Conservation (phyloP, 2,888 invertebrate species). For the Oligia latruncula region DNA sequence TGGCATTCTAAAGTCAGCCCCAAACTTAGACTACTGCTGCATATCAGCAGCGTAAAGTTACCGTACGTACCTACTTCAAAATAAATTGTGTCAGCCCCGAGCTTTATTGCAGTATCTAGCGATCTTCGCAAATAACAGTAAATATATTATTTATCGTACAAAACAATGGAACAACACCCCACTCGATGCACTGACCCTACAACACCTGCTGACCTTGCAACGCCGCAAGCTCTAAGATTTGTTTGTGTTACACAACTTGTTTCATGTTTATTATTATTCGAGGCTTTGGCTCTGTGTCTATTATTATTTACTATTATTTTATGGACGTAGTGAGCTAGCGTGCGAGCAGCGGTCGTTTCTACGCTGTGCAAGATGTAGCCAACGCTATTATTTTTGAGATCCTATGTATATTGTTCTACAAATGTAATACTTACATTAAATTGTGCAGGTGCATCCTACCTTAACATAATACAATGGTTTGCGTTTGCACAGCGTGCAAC, state of each 20-base stretch:
- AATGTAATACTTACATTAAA: not conserved
- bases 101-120: too few species aligned
- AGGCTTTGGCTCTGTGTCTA: constrained; percentile 22
- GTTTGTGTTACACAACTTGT: constrained; percentile 55
- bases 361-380: not conserved
- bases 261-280: constrained; percentile 38
- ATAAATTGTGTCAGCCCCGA: too few species aligned
- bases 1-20: too few species aligned
- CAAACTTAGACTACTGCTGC: too few species aligned
- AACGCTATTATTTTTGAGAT: not conserved
- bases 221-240: constrained; percentile 67
- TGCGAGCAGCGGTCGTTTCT: not conserved
- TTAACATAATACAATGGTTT: not conserved
- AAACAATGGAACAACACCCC: constrained; percentile 68
- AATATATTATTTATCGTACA: constrained; percentile 51
- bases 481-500: not conserved
- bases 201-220: constrained; percentile 87
- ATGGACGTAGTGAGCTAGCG: not conserved
- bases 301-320: constrained; percentile 38
- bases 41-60: too few species aligned
- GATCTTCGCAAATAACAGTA: constrained; percentile 19
- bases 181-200: constrained; percentile 83
- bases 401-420: not conserved
- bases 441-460: not conserved
- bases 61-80: too few species aligned